These are phyloP conservation scores for Phortica okadai DNA, from an alignment of 2,888 invertebrate genomes.

Conservation along the genomic window DNA sequence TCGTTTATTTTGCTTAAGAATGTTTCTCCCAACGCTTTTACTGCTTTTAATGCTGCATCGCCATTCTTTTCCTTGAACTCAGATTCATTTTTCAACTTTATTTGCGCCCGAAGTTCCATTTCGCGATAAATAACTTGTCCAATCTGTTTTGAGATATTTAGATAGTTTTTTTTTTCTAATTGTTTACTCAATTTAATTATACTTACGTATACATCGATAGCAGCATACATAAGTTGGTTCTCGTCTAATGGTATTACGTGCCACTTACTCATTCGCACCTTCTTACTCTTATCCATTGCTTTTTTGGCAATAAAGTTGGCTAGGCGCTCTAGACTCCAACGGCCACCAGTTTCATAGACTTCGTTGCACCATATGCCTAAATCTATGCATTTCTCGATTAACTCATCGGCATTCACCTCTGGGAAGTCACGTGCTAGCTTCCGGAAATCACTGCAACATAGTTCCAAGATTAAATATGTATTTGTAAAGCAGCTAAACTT, in stretches of 20 bases:
- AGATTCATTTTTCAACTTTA: slow-evolving; percentile 61
- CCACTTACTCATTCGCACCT: slow-evolving; percentile 81
- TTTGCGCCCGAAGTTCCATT: slow-evolving; percentile 63
- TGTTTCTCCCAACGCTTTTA: slow-evolving; percentile 70
- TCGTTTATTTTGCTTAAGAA: slow-evolving; percentile 61
- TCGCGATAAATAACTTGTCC: slow-evolving; percentile 74
- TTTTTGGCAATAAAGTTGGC: slow-evolving; percentile 78
- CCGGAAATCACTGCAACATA: slow-evolving; percentile 79
- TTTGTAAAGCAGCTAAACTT: slow-evolving; percentile 38
- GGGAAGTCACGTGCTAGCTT: slow-evolving; percentile 81
- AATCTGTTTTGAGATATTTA: slow-evolving; percentile 59
- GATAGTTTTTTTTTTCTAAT: background rate
- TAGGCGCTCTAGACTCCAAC: slow-evolving; percentile 81
- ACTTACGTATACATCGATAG: slow-evolving; percentile 82
- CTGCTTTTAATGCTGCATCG: slow-evolving; percentile 68
- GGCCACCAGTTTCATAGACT: slow-evolving; percentile 77
- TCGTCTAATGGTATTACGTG: slow-evolving; percentile 78
- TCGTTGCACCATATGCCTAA: slow-evolving; percentile 79
- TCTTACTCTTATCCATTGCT: slow-evolving; percentile 78
- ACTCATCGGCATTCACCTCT: slow-evolving; percentile 78
- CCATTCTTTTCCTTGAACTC: slow-evolving; percentile 70
- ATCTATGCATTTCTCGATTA: slow-evolving; percentile 80
- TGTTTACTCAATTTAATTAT: background rate
- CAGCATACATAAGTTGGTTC: slow-evolving; percentile 80
- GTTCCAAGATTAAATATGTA: background rate